phyloP scores from a whole-genome alignment of 1,140 invertebrate genomes.

The Bombus cullumanus region DNA sequence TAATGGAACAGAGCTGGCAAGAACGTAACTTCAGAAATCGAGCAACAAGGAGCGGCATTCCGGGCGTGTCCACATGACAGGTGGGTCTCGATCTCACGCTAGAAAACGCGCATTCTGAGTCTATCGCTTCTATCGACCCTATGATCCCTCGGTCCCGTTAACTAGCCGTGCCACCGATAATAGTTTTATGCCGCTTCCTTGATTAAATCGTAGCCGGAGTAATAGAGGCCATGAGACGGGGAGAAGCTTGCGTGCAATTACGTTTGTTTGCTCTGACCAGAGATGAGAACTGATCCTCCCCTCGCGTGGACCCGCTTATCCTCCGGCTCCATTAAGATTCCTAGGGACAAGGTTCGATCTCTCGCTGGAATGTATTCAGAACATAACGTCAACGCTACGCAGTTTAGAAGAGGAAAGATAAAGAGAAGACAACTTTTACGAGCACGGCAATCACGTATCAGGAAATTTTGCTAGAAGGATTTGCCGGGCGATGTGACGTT shows the following conservation, averaged over 20 bases:
- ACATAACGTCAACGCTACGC: not conserved
- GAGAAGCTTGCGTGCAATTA: slow-evolving; percentile 68
- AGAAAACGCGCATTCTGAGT: slow-evolving; percentile 47
- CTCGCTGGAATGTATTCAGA: slow-evolving; percentile 57
- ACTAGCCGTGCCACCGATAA: slow-evolving; percentile 61
- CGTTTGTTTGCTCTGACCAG: slow-evolving; percentile 67
- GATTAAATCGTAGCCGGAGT: slow-evolving; percentile 67
- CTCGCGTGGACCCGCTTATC: slow-evolving; percentile 59
- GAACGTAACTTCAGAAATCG: not conserved
- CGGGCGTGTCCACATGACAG: slow-evolving; percentile 2
- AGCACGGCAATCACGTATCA: no score
- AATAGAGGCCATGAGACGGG: slow-evolving; percentile 40
- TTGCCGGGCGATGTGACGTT: no score
- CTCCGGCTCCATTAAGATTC: slow-evolving; percentile 73
- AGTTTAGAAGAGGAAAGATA: no score
- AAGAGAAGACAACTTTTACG: no score
- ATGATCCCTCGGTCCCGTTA: slow-evolving; percentile 46
- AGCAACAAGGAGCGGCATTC: not conserved
- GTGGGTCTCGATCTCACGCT: slow-evolving; percentile 35
- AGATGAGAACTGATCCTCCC: slow-evolving; percentile 27
- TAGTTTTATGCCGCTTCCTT: slow-evolving; percentile 65
- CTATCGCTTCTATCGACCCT: not conserved
- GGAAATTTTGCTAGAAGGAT: no score
- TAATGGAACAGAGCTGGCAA: not conserved
- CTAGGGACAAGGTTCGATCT: slow-evolving; percentile 65